phyloP scores from a whole-genome alignment of 2,888 invertebrate genomes.

The Apodemia duryi region DNA sequence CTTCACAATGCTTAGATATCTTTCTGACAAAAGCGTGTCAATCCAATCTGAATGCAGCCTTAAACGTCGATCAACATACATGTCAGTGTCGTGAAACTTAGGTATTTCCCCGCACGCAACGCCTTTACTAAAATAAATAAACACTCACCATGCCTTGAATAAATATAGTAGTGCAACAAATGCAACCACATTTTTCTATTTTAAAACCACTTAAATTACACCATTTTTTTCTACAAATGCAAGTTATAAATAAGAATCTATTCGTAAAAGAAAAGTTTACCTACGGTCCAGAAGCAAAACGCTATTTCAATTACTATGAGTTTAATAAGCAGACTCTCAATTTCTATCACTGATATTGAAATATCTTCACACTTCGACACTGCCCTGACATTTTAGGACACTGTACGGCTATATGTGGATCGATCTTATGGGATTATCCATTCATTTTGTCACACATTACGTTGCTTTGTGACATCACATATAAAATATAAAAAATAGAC shows the following conservation, averaged over 20 bases:
- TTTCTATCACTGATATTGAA: neutral
- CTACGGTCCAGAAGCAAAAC: neutral
- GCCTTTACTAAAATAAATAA: neutral
- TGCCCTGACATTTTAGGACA: conserved; percentile 18
- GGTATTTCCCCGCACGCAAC: neutral
- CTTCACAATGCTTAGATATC: neutral
- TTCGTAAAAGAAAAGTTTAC: neutral
- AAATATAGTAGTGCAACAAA: neutral
- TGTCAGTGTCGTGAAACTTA: neutral
- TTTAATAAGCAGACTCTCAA: too few species aligned
- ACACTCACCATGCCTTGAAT: neutral
- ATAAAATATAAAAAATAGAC: conserved; percentile 13
- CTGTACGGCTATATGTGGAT: conserved; percentile 1
- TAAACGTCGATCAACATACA: neutral
- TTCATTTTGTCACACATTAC: neutral
- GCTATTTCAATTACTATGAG: neutral
- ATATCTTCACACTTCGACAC: conserved; percentile 1
- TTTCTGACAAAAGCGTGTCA: neutral
- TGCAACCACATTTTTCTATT: neutral
- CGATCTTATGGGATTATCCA: neutral
- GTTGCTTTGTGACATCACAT: conserved; percentile 5
- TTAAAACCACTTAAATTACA: neutral
- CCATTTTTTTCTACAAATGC: neutral
- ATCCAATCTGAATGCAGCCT: neutral
- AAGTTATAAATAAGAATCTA: neutral